A percentile compares a stretch with the other conserved stretches of the same genome.
Conservation (phyloP, 2,888 invertebrate genomes). For the Syritta pipiens region DNA sequence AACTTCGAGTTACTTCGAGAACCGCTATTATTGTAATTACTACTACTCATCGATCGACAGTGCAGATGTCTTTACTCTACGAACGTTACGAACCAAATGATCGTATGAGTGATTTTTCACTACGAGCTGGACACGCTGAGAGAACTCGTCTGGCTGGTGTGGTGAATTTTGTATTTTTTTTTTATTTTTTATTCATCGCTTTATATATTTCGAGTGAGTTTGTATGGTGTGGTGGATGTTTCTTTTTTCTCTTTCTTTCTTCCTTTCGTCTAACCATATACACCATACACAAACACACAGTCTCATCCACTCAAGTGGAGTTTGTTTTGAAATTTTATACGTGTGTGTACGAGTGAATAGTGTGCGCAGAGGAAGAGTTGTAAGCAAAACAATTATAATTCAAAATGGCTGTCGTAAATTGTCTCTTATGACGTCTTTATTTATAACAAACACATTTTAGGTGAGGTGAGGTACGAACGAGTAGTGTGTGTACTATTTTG, state of each 20-base stretch:
- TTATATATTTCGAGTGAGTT: constrained; percentile 1
- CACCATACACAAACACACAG: no score
- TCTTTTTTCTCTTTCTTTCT: constrained; percentile 1
- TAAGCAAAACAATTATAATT: constrained; percentile 48
- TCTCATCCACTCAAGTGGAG: no score
- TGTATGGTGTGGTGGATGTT: background rate
- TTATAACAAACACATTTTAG: constrained; percentile 10
- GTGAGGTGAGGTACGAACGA: constrained; percentile 7
- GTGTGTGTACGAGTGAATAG: background rate
- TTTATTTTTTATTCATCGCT: no score
- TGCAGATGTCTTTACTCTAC: constrained; percentile 47
- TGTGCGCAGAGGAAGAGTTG: background rate
- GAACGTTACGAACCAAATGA: constrained; percentile 63
- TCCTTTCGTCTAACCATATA: no score
- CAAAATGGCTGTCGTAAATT: constrained; percentile 62
- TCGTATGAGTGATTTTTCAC: constrained; percentile 49
- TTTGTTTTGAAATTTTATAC: background rate
- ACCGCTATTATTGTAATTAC: no score
- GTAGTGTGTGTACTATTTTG: constrained; percentile 37
- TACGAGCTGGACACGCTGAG: constrained; percentile 10
- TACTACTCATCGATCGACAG: constrained; percentile 61
- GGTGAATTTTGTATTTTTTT: constrained; percentile 17
- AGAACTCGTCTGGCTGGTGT: background rate
- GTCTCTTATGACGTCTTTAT: constrained; percentile 44
- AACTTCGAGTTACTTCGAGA: constrained; percentile 56